Conservation (phyloP, 37 sponge, comb jelly and placozoan genomes). For the Halichondria panicea region DNA sequence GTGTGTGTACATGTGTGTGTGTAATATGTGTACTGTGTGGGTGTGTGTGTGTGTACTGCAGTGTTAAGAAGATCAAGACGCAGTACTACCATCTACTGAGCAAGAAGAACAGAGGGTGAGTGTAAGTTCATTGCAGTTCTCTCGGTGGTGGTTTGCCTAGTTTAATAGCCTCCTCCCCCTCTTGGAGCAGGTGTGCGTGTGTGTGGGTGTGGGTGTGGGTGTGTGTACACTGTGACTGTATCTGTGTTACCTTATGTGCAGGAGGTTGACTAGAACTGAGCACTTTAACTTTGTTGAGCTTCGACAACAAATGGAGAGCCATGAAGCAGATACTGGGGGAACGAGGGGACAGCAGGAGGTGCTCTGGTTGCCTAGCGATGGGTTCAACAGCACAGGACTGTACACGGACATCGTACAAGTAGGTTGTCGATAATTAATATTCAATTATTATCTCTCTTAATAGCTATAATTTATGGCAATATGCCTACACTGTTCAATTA, state of each 20-base stretch:
- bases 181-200: no score
- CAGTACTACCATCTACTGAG: no score
- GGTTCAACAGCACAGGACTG: slow-evolving; percentile 51
- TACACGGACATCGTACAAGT: slow-evolving; percentile 64
- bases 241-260: background rate
- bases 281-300: slow-evolving; percentile 34
- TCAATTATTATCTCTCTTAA: background rate
- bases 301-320: no score
- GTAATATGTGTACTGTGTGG: no score
- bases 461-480: background rate
- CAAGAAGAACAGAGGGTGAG: no score
- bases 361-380: slow-evolving; percentile 5
- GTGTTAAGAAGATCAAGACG: no score
- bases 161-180: no score
- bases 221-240: background rate
- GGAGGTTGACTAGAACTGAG: slow-evolving; percentile 42
- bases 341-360: background rate
- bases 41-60: no score
- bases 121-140: background rate
- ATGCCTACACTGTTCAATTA: background rate
- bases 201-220: slow-evolving; percentile 12
- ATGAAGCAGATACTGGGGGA: slow-evolving; percentile 37
- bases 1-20: no score
- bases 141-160: background rate
- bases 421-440: background rate